phyloP scores from a whole-genome alignment of 2,797 vertebrate species.

The Mormyrus proboscirostris region DNA sequence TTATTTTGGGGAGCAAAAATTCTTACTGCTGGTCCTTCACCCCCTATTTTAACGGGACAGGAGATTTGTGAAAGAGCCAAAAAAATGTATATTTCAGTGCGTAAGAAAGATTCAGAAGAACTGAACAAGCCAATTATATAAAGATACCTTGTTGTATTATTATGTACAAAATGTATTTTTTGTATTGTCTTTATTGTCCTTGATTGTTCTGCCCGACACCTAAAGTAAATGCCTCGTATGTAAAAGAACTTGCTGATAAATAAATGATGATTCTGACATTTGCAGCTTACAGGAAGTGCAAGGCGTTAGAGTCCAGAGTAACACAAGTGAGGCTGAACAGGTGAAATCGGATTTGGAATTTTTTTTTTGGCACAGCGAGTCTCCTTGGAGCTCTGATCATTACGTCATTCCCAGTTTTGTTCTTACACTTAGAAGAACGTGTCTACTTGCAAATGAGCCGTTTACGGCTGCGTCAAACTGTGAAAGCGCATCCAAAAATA shows the following conservation, averaged over 20 bases:
- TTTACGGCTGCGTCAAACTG: conserved; percentile 1
- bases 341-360: background rate
- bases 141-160: background rate
- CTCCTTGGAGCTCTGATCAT: background rate
- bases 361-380: background rate
- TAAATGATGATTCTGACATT: background rate
- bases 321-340: background rate
- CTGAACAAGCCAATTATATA: no score
- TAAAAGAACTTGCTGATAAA: background rate
- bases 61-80: no score
- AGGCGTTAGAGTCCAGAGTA: background rate
- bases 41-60: no score
- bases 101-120: no score
- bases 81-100: no score
- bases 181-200: background rate
- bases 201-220: background rate
- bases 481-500: conserved; percentile 4
- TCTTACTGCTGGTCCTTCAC: background rate
- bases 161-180: background rate
- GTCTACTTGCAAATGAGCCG: conserved; percentile 13
- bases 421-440: background rate
- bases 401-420: background rate
- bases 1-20: background rate
- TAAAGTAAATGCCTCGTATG: background rate
- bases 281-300: background rate